Percentiles rank a stretch among this genome's conserved stretches.
These are phyloP conservation scores for Copidosoma aretas DNA, from an alignment of 2,888 invertebrate species.

Conservation along the genomic window DNA sequence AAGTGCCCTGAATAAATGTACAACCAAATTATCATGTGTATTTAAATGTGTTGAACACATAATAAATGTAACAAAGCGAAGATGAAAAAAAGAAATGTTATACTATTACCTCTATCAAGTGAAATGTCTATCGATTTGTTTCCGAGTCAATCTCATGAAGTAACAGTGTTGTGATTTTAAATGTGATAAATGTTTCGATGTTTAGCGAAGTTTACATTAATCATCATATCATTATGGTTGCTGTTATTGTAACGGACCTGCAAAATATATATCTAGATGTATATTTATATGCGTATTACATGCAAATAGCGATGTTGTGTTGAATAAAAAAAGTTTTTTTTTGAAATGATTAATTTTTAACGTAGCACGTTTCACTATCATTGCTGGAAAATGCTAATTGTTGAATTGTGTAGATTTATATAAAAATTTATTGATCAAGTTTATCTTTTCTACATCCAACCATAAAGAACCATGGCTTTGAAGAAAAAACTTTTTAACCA, in stretches of 20 bases:
- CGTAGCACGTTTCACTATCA: conserved; percentile 15
- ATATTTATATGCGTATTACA: too few relatives aligned
- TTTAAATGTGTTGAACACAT: conserved; percentile 52
- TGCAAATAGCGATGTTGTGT: too few relatives aligned
- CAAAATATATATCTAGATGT: too few relatives aligned
- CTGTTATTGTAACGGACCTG: not conserved
- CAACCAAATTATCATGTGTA: not conserved
- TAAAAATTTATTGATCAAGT: conserved; percentile 15
- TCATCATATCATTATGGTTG: too few relatives aligned
- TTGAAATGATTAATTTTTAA: too few relatives aligned
- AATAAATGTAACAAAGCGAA: conserved; percentile 20
- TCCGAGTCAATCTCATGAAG: conserved; percentile 47
- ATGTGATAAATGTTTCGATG: conserved; percentile 57
- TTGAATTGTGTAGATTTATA: conserved; percentile 24
- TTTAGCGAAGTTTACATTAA: not conserved
- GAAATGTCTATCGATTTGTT: conserved; percentile 52
- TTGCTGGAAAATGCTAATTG: conserved; percentile 33
- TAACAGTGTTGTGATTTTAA: conserved; percentile 60
- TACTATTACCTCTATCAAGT: conserved; percentile 14
- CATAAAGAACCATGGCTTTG: conserved; percentile 30
- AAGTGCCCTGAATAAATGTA: conserved; percentile 55
- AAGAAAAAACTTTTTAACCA: conserved; percentile 32
- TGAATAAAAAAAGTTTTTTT: conserved; percentile 6
- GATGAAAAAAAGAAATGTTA: conserved; percentile 43
- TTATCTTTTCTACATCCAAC: conserved; percentile 33